These are phyloP conservation scores for Lycophotia porphyrea DNA, from an alignment of 2,888 invertebrate genomes.

Conservation along the genomic window DNA sequence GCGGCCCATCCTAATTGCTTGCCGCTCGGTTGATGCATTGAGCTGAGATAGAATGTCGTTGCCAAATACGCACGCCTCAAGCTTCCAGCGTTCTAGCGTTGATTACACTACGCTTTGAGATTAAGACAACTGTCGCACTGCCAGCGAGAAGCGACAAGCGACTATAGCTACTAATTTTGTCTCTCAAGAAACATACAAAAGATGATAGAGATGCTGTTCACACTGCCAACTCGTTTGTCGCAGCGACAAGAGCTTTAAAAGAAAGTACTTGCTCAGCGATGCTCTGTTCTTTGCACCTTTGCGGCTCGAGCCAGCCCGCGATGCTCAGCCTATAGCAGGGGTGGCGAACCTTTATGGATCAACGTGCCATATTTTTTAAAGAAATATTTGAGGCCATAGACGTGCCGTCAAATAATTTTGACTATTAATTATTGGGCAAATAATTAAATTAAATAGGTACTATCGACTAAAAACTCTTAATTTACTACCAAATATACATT, in stretches of 20 bases:
- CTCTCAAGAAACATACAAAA: background rate
- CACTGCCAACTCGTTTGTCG: background rate
- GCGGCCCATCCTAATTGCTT: slow-evolving; percentile 61
- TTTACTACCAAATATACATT: too few relatives aligned
- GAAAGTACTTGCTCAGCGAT: background rate
- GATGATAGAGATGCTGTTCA: background rate
- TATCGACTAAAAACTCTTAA: too few relatives aligned
- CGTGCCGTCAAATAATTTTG: too few relatives aligned
- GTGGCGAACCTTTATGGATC: too few relatives aligned
- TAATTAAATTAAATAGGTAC: too few relatives aligned
- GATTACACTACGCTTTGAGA: slow-evolving; percentile 60
- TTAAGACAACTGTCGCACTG: background rate
- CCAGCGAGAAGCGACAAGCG: background rate
- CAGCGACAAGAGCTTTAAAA: background rate
- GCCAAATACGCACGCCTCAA: slow-evolving; percentile 63
- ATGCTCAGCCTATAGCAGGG: too few relatives aligned
- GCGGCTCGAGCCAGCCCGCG: background rate
- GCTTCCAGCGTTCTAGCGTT: slow-evolving; percentile 56
- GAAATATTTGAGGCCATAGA: too few relatives aligned
- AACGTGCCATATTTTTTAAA: too few relatives aligned
- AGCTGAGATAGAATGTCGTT: slow-evolving; percentile 57
- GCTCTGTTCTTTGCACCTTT: background rate
- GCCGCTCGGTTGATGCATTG: slow-evolving; percentile 58
- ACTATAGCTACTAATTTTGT: background rate
- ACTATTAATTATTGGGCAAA: too few relatives aligned